phyloP scores from a whole-genome alignment of 1,140 invertebrate genomes.

The Temnothorax nylanderi region DNA sequence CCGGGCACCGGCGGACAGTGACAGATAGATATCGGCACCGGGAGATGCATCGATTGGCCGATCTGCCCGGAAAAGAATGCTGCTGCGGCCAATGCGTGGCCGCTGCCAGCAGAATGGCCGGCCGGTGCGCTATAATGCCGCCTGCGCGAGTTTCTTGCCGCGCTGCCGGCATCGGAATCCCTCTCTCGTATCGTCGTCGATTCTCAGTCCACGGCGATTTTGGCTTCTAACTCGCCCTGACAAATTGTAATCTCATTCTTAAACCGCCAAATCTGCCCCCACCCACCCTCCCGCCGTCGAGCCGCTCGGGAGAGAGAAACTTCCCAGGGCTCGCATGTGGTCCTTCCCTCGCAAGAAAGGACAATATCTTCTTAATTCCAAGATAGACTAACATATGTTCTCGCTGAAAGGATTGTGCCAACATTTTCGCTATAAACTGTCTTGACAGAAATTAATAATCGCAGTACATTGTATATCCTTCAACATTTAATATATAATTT shows the following conservation, averaged over 20 bases:
- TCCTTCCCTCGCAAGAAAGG: not conserved
- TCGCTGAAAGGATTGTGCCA: not conserved
- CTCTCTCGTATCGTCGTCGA: slow-evolving; percentile 24
- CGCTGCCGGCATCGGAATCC: slow-evolving; percentile 14
- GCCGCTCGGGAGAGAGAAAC: not conserved
- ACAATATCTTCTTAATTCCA: slow-evolving; percentile 5
- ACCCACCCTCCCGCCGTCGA: not conserved
- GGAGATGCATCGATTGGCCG: slow-evolving; percentile 85
- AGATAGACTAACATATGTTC: too few relatives aligned
- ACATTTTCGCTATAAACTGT: not conserved
- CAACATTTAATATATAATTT: not conserved
- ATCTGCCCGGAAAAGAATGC: slow-evolving; percentile 85
- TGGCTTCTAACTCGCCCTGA: slow-evolving; percentile 75
- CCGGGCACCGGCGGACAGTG: slow-evolving; percentile 80
- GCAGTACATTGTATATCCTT: not conserved
- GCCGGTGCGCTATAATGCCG: slow-evolving; percentile 70
- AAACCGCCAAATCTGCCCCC: slow-evolving; percentile 68
- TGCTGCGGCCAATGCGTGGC: slow-evolving; percentile 83
- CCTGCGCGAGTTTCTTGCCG: slow-evolving; percentile 69
- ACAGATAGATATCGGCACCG: slow-evolving; percentile 85
- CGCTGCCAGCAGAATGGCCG: slow-evolving; percentile 83
- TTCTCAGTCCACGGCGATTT: slow-evolving; percentile 56
- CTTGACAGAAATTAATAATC: not conserved
- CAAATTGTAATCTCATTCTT: slow-evolving; percentile 82
- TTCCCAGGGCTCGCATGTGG: slow-evolving; percentile 1